Conservation (phyloP, 2,888 invertebrate genomes). For the Polydrusus cervinus region DNA sequence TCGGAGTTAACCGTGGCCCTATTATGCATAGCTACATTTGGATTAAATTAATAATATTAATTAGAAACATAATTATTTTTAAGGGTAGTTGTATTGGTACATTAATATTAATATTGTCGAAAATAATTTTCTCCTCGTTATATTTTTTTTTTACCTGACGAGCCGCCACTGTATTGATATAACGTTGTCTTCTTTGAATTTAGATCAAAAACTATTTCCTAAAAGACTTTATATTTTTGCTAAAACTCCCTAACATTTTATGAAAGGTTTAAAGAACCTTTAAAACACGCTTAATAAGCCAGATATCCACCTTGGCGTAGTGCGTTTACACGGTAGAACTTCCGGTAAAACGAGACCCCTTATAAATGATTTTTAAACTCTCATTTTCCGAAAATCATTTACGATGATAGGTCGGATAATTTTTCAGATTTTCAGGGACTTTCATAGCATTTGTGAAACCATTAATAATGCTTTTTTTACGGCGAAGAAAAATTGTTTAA, state of each 20-base stretch:
- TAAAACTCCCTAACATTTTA: conserved; percentile 12
- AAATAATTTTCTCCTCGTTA: too few species aligned
- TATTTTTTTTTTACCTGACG: too few species aligned
- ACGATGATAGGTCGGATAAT: conserved; percentile 13
- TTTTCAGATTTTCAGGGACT: conserved; percentile 23
- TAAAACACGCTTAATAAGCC: conserved; percentile 27
- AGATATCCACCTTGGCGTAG: conserved; percentile 5
- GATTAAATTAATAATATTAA: too few species aligned
- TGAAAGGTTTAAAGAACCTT: conserved; percentile 16
- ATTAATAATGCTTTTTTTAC: conserved; percentile 32
- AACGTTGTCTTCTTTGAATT: too few species aligned
- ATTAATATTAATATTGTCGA: too few species aligned
- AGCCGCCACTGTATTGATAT: too few species aligned
- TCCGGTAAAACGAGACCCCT: conserved; percentile 55
- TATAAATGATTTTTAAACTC: conserved; percentile 63
- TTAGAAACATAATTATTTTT: too few species aligned
- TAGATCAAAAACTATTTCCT: too few species aligned
- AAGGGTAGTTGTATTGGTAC: too few species aligned
- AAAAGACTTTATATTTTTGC: background rate
- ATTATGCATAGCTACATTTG: too few species aligned
- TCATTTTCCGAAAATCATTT: conserved; percentile 64
- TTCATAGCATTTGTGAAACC: conserved; percentile 27
- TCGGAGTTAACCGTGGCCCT: too few species aligned
- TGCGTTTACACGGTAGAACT: conserved; percentile 53
- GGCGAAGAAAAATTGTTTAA: conserved; percentile 19